Evolutionary conservation across 2,797 vertebrate species (phyloP).

Genomic region (Sphenopsis melanotis): DNA sequence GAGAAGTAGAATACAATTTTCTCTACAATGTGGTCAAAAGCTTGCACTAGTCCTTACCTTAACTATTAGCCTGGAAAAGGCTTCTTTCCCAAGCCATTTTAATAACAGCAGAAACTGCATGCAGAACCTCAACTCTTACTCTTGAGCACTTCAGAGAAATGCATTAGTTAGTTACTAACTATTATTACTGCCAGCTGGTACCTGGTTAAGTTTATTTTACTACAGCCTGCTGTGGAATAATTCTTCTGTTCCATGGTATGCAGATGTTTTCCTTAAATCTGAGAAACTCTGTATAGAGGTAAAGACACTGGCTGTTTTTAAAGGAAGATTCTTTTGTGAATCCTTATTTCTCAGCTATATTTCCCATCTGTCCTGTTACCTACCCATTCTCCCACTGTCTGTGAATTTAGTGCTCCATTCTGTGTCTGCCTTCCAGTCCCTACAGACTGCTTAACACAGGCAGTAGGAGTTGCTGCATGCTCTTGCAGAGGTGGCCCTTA

Average conservation of each 20-base stretch:
- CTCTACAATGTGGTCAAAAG: not conserved
- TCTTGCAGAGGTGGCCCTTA: not conserved
- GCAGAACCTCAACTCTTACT: not conserved
- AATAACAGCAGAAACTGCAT: not conserved
- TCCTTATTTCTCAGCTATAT: not conserved
- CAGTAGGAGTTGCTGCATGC: not conserved
- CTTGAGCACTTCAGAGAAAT: slow-evolving; percentile 10
- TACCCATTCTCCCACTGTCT: not conserved
- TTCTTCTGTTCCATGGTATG: not conserved
- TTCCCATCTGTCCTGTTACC: not conserved
- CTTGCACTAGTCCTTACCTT: not conserved
- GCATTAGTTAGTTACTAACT: slow-evolving; percentile 20
- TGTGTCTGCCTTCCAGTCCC: not conserved
- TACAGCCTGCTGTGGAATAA: not conserved
- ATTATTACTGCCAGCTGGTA: not conserved
- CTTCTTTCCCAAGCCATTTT: not conserved
- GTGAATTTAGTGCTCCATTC: not conserved
- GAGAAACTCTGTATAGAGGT: not conserved
- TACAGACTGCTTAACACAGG: not conserved
- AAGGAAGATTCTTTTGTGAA: not conserved
- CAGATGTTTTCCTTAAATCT: not conserved
- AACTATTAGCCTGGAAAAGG: not conserved
- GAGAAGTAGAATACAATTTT: not conserved
- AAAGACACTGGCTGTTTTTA: not conserved
- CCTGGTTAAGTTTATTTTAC: not conserved